Evolutionary conservation across 2,888 invertebrate genomes (phyloP), one percentile per base, ranked within the genome.

Genomic region (Caenorhabditis wallacei): DNA sequence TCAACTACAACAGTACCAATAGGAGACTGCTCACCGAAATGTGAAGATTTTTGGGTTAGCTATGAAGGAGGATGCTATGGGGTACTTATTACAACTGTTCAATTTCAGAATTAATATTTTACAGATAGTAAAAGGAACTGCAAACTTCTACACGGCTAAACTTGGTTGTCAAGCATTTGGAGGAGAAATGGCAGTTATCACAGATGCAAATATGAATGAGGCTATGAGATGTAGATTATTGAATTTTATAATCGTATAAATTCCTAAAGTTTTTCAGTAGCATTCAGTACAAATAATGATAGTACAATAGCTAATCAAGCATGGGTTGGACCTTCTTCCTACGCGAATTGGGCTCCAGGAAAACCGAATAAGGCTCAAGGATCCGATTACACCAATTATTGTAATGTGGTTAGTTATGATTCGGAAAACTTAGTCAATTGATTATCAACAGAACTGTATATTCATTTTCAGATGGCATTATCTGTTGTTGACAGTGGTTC

Each of bases 131-230:
- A 20, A 57, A 48, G 79, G 79, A 56, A 63, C 63, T 4, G 30
- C 68, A 2, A 51, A n/a, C 7, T 79, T 24, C 11, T 13, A 10
- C 0, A 56, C 61, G 1, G 70, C 71, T 0, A 35, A 11, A 13
- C 1, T 13, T 8, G 71, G 43, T 26, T 80, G 79, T 43, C 13
- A 51, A 16, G 35, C 26, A 0, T 57, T 80, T 43, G 79, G 66
- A 59, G 71, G 51, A 18, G 35, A 37, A 4, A 59, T 80, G 53
- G 79, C 53, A 18, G 37, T 20, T 1, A 64, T 80, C 0, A 51
- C 56, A 13, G 59, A 64, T 37, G 24, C 48, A 1, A 64, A n/a
- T 16, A 71, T 71, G 59, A 80, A 80, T 57, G 79, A 80, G 26
- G 64, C 66, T 0, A 20, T 80, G 20, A 71, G 71, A 71, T 40